Conservation (phyloP, 1,140 invertebrate species). For the Ips typographus region DNA sequence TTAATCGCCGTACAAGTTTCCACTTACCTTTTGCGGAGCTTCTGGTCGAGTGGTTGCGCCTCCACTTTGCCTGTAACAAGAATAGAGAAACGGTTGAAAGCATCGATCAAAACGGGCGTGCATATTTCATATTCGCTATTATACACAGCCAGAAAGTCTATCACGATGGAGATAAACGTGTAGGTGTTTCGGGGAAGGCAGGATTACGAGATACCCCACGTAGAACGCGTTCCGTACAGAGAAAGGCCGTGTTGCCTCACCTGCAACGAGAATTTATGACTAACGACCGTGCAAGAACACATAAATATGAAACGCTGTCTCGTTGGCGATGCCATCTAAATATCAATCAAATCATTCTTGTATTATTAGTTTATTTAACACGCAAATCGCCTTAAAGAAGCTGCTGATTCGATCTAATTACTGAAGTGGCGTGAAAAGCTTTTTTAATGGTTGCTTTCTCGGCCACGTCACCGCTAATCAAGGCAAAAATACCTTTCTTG, state of each 20-base stretch:
- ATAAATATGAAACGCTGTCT: too few species aligned
- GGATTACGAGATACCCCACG: slow-evolving; percentile 5
- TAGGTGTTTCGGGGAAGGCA: slow-evolving; percentile 5
- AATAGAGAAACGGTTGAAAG: background rate
- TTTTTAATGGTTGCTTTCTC: too few species aligned
- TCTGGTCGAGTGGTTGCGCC: too few species aligned
- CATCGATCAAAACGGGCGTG: background rate
- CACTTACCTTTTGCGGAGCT: background rate
- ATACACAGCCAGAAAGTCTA: slow-evolving; percentile 10
- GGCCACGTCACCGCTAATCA: too few species aligned
- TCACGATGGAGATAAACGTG: slow-evolving; percentile 1
- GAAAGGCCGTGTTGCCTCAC: slow-evolving; percentile 14
- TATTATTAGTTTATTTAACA: too few species aligned
- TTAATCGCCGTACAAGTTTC: background rate
- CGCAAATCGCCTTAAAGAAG: too few species aligned
- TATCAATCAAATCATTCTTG: too few species aligned
- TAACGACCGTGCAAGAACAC: background rate
- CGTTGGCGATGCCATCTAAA: too few species aligned
- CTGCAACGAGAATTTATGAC: slow-evolving; percentile 11
- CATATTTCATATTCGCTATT: slow-evolving; percentile 2
- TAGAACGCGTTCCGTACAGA: background rate
- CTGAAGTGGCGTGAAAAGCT: too few species aligned
- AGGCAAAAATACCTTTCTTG: too few species aligned
- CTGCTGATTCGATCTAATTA: too few species aligned
- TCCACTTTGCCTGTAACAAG: too few species aligned